Evolutionary conservation across 2,888 invertebrate genomes (phyloP).

Genomic region (Zhuqinia jingwanae): DNA sequence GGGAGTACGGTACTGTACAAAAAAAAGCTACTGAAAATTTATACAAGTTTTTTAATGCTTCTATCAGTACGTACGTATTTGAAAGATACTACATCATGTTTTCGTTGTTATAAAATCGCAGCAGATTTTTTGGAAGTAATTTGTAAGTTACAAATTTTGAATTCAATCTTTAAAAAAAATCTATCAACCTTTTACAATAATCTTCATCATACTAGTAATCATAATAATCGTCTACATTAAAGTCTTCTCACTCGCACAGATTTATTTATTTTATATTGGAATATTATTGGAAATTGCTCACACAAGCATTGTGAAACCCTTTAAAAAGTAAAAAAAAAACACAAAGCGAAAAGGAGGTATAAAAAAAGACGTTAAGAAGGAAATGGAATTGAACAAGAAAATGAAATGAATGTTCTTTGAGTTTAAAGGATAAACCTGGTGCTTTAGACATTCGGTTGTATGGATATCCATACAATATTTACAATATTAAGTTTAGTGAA

Average conservation of each 20-base stretch:
- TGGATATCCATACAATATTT: neutral
- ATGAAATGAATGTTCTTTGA: too few species aligned
- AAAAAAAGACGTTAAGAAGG: neutral
- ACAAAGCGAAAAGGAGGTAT: too few species aligned
- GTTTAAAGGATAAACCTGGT: too few species aligned
- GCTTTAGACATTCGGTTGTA: too few species aligned
- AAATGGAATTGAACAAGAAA: neutral
- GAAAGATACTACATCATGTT: neutral
- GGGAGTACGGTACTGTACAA: constrained; percentile 18
- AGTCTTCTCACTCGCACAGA: neutral
- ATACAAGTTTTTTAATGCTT: neutral
- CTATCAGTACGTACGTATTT: too few species aligned
- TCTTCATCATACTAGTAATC: neutral
- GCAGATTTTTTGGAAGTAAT: constrained; percentile 20
- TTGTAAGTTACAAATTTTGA: neutral
- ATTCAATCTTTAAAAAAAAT: neutral
- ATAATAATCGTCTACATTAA: neutral
- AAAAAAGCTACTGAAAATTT: constrained; percentile 34
- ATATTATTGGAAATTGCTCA: neutral
- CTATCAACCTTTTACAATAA: neutral
- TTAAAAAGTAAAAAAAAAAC: neutral
- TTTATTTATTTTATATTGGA: neutral
- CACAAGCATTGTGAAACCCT: neutral
- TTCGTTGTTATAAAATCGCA: constrained; percentile 7
- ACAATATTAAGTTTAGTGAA: neutral